Evolutionary conservation across 1,140 invertebrate genomes (phyloP).

Genomic region (Pseudomyrmex cubaensis): DNA sequence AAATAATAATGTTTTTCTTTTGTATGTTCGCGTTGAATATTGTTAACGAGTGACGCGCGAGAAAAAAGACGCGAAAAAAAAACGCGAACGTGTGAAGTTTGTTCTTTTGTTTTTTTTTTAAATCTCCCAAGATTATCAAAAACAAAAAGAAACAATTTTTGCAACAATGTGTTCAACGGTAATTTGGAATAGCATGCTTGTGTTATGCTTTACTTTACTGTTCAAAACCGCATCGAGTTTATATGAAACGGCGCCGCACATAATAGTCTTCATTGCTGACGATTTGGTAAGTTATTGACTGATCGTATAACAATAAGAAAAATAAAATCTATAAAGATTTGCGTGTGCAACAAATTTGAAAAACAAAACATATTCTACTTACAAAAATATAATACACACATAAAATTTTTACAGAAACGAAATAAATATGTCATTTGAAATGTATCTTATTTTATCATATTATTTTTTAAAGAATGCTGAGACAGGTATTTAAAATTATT

Average conservation of each 20-base stretch:
- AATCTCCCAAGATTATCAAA: too few relatives aligned
- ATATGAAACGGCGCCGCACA: conserved; percentile 81
- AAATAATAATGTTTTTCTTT: conserved; percentile 8
- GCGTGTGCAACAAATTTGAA: neutral
- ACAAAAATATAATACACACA: neutral
- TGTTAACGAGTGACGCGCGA: conserved; percentile 3
- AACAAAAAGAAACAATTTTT: neutral
- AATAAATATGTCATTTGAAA: too few relatives aligned
- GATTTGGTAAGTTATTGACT: conserved; percentile 85
- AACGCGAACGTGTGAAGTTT: neutral
- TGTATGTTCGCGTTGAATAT: neutral
- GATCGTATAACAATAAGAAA: neutral
- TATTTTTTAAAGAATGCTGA: too few relatives aligned
- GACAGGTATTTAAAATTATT: too few relatives aligned
- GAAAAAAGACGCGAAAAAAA: neutral
- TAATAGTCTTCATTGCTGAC: conserved; percentile 87
- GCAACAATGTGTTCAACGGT: conserved; percentile 20
- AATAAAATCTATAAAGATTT: too few relatives aligned
- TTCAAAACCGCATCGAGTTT: conserved; percentile 53
- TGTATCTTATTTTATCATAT: too few relatives aligned
- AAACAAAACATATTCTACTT: neutral
- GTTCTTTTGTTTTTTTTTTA: neutral
- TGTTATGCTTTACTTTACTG: conserved; percentile 19
- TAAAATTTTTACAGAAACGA: too few relatives aligned
- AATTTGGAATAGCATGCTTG: neutral